Evolutionary conservation across 1,140 invertebrate species (phyloP).

Genomic region (Bombus confusus): DNA sequence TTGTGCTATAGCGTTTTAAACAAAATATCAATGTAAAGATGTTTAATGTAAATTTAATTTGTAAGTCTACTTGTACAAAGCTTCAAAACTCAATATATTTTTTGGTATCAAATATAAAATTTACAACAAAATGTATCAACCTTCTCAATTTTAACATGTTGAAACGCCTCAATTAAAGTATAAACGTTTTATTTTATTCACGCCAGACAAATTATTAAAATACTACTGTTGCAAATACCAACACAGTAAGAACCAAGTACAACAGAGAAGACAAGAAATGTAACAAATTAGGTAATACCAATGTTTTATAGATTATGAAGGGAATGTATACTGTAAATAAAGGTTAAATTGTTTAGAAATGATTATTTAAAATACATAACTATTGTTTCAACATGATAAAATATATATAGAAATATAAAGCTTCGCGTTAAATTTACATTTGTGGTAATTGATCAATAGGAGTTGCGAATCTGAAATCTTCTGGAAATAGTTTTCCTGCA

Average conservation of each 20-base stretch:
- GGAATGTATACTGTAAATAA: constrained; percentile 60
- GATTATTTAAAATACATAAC: constrained; percentile 47
- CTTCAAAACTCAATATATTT: neutral
- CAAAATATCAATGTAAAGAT: neutral
- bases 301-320: constrained; percentile 35
- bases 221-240: constrained; percentile 5
- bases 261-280: neutral
- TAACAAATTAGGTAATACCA: constrained; percentile 47
- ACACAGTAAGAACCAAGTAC: constrained; percentile 3
- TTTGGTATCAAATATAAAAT: constrained; percentile 19
- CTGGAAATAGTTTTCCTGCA: constrained; percentile 95
- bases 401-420: constrained; percentile 30
- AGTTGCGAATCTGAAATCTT: constrained; percentile 97
- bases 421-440: constrained; percentile 84
- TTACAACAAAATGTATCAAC: neutral
- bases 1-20: neutral
- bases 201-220: constrained; percentile 17
- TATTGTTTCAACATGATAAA: constrained; percentile 47
- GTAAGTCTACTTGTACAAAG: neutral
- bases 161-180: constrained; percentile 1
- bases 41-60: neutral
- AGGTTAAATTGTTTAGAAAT: constrained; percentile 46
- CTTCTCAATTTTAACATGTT: constrained; percentile 5
- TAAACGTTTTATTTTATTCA: constrained; percentile 7
- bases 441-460: constrained; percentile 97